phyloP scores from a whole-genome alignment of 2,797 vertebrate species.

The Diplodus puntazzo region DNA sequence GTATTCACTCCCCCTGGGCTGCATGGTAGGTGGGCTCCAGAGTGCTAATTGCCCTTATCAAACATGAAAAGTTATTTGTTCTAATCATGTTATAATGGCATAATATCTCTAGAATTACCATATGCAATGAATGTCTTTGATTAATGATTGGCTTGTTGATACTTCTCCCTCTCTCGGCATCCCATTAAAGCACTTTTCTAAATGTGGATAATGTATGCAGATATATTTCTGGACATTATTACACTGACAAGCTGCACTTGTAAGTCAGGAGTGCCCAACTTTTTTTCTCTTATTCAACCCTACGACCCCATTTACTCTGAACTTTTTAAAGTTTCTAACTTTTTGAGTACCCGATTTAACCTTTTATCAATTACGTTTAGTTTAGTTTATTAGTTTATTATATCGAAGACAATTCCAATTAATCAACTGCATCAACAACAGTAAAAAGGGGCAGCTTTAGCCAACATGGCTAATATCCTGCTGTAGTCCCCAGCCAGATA shows the following conservation, averaged over 20 bases:
- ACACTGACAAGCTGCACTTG: neutral
- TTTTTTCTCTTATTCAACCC: neutral
- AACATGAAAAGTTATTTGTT: slow-evolving; percentile 50
- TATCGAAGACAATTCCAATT: too few relatives aligned
- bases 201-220: neutral
- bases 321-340: neutral
- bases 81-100: slow-evolving; percentile 59
- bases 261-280: too few relatives aligned
- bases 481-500: too few relatives aligned
- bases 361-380: neutral
- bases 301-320: neutral
- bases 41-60: slow-evolving; percentile 59
- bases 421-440: too few relatives aligned
- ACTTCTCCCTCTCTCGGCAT: neutral
- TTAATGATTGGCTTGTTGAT: slow-evolving; percentile 29
- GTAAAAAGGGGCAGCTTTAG: too few relatives aligned
- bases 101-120: slow-evolving; percentile 51
- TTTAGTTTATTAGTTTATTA: too few relatives aligned
- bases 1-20: slow-evolving; percentile 47
- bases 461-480: too few relatives aligned
- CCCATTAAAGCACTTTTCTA: neutral
- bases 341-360: neutral
- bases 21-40: slow-evolving; percentile 47
- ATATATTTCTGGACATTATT: slow-evolving; percentile 14
- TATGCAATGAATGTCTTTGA: slow-evolving; percentile 21